These are phyloP conservation scores for Phyllotreta striolata DNA, from an alignment of 2,888 invertebrate species.

Conservation along the genomic window DNA sequence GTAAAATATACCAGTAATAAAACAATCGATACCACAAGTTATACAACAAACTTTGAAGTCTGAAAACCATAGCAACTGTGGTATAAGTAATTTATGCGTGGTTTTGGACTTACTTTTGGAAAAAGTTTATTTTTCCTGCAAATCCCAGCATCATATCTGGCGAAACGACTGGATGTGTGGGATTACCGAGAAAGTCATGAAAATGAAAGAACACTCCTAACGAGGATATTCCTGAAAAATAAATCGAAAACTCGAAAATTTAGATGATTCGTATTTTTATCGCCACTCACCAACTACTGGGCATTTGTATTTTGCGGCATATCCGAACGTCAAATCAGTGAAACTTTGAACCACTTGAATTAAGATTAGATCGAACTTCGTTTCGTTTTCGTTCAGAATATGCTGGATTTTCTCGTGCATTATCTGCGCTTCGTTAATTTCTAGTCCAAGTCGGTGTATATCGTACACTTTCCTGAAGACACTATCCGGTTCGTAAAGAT, in stretches of 20 bases:
- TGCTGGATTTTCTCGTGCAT: neutral
- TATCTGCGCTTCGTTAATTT: neutral
- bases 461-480: neutral
- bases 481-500: neutral
- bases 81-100: too few species aligned
- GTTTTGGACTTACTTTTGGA: slow-evolving; percentile 19
- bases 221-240: slow-evolving; percentile 41
- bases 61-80: neutral
- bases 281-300: too few species aligned
- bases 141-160: slow-evolving; percentile 40
- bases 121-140: slow-evolving; percentile 22
- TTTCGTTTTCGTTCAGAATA: neutral
- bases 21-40: slow-evolving; percentile 36
- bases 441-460: neutral
- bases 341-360: neutral
- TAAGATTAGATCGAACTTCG: slow-evolving; percentile 1
- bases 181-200: slow-evolving; percentile 48
- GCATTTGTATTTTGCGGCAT: neutral
- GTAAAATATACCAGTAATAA: slow-evolving; percentile 37
- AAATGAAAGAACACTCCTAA: slow-evolving; percentile 38
- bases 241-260: too few species aligned
- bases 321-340: neutral
- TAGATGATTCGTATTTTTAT: too few species aligned
- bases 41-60: slow-evolving; percentile 33
- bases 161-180: slow-evolving; percentile 47